These are phyloP conservation scores for Cinclus mexicanus DNA, from an alignment of 2,113 vertebrate genomes.

Conservation along the genomic window DNA sequence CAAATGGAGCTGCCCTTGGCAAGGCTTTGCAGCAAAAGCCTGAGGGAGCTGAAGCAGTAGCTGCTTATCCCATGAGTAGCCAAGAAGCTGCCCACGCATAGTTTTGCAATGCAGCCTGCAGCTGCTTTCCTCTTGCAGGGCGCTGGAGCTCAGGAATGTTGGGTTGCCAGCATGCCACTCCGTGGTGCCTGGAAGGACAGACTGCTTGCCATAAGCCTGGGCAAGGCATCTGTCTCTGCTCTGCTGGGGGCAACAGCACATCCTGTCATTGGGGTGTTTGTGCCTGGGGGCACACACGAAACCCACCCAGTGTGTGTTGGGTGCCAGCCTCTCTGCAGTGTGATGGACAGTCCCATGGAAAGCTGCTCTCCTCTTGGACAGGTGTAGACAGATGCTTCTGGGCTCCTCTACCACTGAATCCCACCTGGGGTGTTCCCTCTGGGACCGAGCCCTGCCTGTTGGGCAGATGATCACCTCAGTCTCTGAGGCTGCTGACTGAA, in stretches of 20 bases:
- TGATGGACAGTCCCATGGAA: neutral
- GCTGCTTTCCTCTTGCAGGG: neutral
- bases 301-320: neutral
- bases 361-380: neutral
- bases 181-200: neutral
- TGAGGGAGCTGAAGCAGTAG: conserved; percentile 34
- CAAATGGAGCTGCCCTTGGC: conserved; percentile 23
- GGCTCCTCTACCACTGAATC: neutral
- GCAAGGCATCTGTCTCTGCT: neutral
- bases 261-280: neutral
- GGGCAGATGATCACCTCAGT: neutral
- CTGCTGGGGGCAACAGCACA: neutral
- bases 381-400: neutral
- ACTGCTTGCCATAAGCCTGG: neutral
- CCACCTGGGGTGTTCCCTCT: neutral
- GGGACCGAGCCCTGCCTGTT: neutral
- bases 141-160: neutral
- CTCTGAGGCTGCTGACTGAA: neutral
- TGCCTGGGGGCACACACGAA: neutral
- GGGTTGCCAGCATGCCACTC: fast-evolving
- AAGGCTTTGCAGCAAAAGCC: conserved; percentile 2
- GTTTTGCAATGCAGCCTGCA: conserved; percentile 35
- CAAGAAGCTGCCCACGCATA: conserved; percentile 28
- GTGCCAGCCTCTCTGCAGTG: neutral
- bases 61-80: conserved; percentile 33